Base-by-base conservation (phyloP, 2,888 invertebrate species). In the Steromphala cineraria region DNA sequence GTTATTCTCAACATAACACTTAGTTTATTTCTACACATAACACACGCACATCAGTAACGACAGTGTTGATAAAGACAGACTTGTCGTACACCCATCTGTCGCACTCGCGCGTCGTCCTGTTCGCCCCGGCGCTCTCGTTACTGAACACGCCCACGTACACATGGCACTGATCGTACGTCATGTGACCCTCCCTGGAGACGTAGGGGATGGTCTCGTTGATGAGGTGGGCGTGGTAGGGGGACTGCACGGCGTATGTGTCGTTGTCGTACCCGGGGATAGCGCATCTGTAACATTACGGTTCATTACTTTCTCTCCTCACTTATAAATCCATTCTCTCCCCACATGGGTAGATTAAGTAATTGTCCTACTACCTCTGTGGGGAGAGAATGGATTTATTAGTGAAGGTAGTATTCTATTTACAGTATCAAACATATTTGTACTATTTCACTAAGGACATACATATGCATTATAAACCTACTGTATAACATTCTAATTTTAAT, bases 211-310 rank as follows among this genome's bases (percentile, higher is more conserved):
- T 82, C 15, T 31, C 46, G 75, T 85, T 80, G 19, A 86, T 76
- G 10, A 85, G 53, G 7, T 46, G 52, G n/a, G 53, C 74, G 74
- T 87, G 86, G 56, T 75, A 67, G 15, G 55, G 71, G 13, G 81
- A 81, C 78, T 85, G 85, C 13, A 84, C 67, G 8, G 71, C 76
- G 77, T 80, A 87, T 0, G 87, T 86, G 62, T 87, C 87, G 76
- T 86, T 87, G 7, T 80, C 80, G 77, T 82, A 84, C 15, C 80
- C 81, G 1, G 85, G 86, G 17, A 87, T 80, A 17, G 83, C 81
- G 79, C 87, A 87, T 71, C 87, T 87, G 77, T 15, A 8, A 24
- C 19, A 2, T 4, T 36, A 4, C 7, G 7, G 36, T 36, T 36
- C 36, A 36, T 36, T 2, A 36, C n/a, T n/a, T n/a, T n/a, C n/a